Evolutionary conservation across 2,113 vertebrate species (phyloP).

Genomic region (Siniperca chuatsi): DNA sequence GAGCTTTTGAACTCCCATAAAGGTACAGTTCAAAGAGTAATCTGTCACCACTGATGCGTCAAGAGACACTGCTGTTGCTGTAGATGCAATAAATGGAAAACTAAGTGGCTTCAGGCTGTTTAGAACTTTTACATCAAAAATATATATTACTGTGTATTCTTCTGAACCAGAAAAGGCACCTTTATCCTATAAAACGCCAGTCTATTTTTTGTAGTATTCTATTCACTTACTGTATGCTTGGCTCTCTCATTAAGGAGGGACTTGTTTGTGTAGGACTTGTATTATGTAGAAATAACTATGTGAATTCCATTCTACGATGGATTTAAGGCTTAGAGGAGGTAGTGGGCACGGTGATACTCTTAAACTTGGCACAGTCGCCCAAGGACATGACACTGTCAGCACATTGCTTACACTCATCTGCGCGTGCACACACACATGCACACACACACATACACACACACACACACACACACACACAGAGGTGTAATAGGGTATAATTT

Average conservation of each 20-base stretch:
- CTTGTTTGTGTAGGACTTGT: constrained; percentile 49
- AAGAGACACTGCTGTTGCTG: constrained; percentile 41
- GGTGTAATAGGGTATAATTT: constrained; percentile 75
- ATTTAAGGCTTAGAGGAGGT: constrained; percentile 69
- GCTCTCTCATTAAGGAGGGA: constrained; percentile 14
- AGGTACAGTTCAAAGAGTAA: constrained; percentile 68
- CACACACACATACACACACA: background rate
- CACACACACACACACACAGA: constrained; percentile 17
- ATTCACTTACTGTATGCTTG: constrained; percentile 1
- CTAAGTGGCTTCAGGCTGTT: constrained; percentile 66
- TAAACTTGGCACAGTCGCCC: constrained; percentile 65
- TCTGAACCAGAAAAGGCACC: constrained; percentile 19
- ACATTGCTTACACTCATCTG: constrained; percentile 60
- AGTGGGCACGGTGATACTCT: constrained; percentile 65
- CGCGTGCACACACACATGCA: constrained; percentile 6
- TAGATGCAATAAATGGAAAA: constrained; percentile 55
- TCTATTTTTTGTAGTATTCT: constrained; percentile 30
- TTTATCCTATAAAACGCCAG: constrained; percentile 31
- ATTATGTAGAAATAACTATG: constrained; percentile 46
- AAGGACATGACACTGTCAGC: constrained; percentile 73
- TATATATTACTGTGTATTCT: constrained; percentile 37
- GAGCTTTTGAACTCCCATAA: constrained; percentile 56
- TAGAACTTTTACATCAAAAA: constrained; percentile 66
- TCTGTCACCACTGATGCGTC: constrained; percentile 63
- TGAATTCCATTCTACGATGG: constrained; percentile 50